A percentile compares a stretch with the other conserved stretches of the same genome.
phyloP scores from a whole-genome alignment of 2,888 invertebrate species.

The Callosobruchus maculatus region DNA sequence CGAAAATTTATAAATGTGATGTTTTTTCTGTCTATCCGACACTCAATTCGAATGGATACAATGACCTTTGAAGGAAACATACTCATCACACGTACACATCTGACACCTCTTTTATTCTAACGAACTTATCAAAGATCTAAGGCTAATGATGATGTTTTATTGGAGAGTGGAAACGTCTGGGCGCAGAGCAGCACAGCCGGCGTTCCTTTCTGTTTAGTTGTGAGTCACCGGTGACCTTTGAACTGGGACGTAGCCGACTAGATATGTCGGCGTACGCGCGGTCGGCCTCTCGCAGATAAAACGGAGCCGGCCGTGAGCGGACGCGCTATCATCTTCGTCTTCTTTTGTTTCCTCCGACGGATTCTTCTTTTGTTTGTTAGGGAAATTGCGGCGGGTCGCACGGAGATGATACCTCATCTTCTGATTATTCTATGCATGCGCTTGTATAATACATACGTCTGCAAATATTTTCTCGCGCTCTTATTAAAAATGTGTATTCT shows the following conservation, averaged over 20 bases:
- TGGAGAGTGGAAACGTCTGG: not conserved
- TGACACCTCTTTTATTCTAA: slow-evolving; percentile 10
- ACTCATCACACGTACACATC: slow-evolving; percentile 1
- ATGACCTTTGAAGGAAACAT: not conserved
- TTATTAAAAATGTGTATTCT: no score
- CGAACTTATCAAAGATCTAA: slow-evolving; percentile 11
- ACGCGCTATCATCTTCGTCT: not conserved
- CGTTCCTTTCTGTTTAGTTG: not conserved
- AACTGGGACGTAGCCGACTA: not conserved
- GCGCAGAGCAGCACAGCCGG: not conserved
- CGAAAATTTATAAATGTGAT: no score
- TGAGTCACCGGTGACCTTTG: not conserved
- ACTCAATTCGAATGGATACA: not conserved
- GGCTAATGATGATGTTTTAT: slow-evolving; percentile 12
- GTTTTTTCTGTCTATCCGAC: no score
- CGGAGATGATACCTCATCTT: not conserved
- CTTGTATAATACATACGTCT: not conserved
- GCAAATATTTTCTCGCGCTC: not conserved
- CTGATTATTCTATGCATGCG: not conserved
- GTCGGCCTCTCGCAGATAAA: not conserved
- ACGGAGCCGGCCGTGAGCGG: not conserved
- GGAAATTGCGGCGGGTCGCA: not conserved
- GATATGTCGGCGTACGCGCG: not conserved
- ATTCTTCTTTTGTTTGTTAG: not conserved
- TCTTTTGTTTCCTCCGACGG: not conserved